These are phyloP conservation scores for Andrena haemorrhoa DNA, from an alignment of 2,888 invertebrate species.

Conservation along the genomic window DNA sequence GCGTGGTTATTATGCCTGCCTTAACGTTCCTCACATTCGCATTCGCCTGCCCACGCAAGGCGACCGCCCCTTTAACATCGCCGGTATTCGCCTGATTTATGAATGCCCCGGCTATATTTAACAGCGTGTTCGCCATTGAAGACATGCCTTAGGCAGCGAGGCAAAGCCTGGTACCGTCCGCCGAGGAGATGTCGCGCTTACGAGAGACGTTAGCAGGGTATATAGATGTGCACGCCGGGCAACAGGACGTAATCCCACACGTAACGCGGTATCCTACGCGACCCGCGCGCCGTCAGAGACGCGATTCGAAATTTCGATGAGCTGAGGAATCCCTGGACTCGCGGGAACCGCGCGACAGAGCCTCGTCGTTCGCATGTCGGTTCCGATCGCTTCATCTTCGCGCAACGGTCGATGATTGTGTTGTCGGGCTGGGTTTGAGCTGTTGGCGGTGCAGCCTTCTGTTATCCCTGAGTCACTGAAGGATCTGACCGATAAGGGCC, in stretches of 20 bases:
- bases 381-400: slow-evolving; percentile 33
- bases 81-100: slow-evolving; percentile 79
- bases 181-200: slow-evolving; percentile 62
- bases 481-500: no score
- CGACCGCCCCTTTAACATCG: slow-evolving; percentile 79
- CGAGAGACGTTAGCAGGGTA: slow-evolving; percentile 62
- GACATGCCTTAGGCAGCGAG: slow-evolving; percentile 76
- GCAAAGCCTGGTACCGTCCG: slow-evolving; percentile 55
- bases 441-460: no score
- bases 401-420: slow-evolving; percentile 26
- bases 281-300: slow-evolving; percentile 4
- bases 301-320: slow-evolving; percentile 46
- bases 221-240: slow-evolving; percentile 53
- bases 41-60: slow-evolving; percentile 75
- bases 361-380: slow-evolving; percentile 16
- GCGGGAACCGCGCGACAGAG: background rate
- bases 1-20: slow-evolving; percentile 72
- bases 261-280: slow-evolving; percentile 64
- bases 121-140: slow-evolving; percentile 79
- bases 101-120: slow-evolving; percentile 79
- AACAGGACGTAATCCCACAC: slow-evolving; percentile 67
- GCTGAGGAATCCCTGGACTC: slow-evolving; percentile 13
- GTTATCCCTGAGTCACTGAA: no score
- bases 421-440: background rate
- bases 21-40: slow-evolving; percentile 75